Conservation (phyloP, 1,140 invertebrate genomes). For the Zaprionus davidi region DNA sequence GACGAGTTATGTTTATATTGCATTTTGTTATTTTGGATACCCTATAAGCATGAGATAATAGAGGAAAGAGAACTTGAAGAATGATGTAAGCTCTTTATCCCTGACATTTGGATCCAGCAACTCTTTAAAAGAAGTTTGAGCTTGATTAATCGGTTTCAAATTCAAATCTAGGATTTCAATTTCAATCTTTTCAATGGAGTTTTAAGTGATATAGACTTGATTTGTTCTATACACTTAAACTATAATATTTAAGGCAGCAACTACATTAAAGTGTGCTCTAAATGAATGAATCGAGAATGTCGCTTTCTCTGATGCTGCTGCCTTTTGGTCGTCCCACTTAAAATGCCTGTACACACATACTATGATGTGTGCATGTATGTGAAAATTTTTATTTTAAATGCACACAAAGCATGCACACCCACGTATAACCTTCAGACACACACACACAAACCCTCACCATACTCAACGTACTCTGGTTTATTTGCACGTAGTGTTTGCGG, state of each 20-base stretch:
- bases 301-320: neutral
- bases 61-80: too few species aligned
- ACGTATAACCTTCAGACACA: slow-evolving; percentile 4
- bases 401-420: slow-evolving; percentile 9
- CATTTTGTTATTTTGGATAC: too few species aligned
- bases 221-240: neutral
- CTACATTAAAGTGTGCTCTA: neutral
- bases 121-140: too few species aligned
- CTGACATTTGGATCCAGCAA: too few species aligned
- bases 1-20: too few species aligned
- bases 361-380: neutral
- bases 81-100: too few species aligned
- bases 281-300: neutral
- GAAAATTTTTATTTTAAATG: slow-evolving; percentile 2
- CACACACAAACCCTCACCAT: neutral
- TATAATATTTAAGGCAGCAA: neutral
- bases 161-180: too few species aligned
- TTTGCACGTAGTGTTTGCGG: slow-evolving; percentile 70
- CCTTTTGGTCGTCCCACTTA: neutral
- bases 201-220: too few species aligned
- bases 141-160: too few species aligned
- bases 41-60: too few species aligned
- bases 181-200: too few species aligned
- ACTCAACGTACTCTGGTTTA: slow-evolving; percentile 32
- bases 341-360: neutral